Conservation (phyloP, 2,888 invertebrate species). For the Leptopterna dolabrata region DNA sequence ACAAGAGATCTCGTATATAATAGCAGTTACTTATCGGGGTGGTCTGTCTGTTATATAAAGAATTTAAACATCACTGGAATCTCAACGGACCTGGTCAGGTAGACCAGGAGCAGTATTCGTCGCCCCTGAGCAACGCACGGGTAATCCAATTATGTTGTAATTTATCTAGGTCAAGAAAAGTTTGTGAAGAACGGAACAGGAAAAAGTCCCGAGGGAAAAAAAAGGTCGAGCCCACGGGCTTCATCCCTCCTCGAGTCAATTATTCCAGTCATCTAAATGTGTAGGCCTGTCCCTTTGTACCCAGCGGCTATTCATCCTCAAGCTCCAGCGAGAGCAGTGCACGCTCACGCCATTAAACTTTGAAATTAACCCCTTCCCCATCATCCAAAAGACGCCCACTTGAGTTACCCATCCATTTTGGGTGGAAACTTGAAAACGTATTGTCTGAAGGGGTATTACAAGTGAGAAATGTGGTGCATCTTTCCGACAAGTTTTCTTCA, state of each 20-base stretch:
- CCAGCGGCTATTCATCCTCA: not conserved
- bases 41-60: too few relatives aligned
- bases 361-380: not conserved
- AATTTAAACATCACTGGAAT: too few relatives aligned
- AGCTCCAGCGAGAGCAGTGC: not conserved
- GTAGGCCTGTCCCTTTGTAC: not conserved
- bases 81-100: too few relatives aligned
- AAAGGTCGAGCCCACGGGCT: not conserved
- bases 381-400: not conserved
- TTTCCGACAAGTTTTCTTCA: not conserved
- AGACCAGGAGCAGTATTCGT: too few relatives aligned
- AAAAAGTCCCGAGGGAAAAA: not conserved
- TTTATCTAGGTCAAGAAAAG: too few relatives aligned
- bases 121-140: too few relatives aligned
- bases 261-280: conserved; percentile 16
- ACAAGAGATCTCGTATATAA: too few relatives aligned
- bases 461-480: not conserved
- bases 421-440: not conserved
- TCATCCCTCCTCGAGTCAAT: not conserved
- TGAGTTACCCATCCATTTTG: not conserved
- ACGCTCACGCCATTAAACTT: not conserved
- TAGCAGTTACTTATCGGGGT: too few relatives aligned
- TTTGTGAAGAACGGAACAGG: not conserved
- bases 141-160: too few relatives aligned
- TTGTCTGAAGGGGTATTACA: not conserved